phyloP scores from a whole-genome alignment of 2,113 vertebrate genomes.

The Microtus oregoni region DNA sequence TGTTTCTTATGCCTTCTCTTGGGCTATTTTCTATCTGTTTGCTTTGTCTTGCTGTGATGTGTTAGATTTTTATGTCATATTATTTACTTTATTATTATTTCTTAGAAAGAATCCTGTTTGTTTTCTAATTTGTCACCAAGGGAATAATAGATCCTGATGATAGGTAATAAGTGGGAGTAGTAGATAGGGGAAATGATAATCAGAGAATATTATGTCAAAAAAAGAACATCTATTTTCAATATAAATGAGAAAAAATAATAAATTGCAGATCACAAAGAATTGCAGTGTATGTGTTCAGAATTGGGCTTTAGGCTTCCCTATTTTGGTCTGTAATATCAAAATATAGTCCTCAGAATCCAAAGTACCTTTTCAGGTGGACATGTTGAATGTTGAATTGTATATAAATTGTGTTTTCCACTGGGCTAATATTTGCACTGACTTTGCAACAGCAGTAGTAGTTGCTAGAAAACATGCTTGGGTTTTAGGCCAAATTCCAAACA shows the following conservation, averaged over 20 bases:
- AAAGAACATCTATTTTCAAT: not conserved
- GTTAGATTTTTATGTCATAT: not conserved
- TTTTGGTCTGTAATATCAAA: not conserved
- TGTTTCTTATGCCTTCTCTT: too few relatives aligned
- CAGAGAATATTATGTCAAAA: not conserved
- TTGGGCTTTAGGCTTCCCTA: not conserved
- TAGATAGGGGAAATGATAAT: not conserved
- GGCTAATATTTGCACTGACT: not conserved
- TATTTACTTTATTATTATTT: not conserved
- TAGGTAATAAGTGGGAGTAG: not conserved
- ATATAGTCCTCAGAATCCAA: not conserved
- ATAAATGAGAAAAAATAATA: not conserved
- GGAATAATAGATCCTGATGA: too few relatives aligned
- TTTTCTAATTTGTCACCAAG: not conserved
- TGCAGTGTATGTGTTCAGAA: not conserved
- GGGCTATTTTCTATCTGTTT: not conserved
- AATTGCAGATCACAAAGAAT: not conserved
- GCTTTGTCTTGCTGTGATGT: not conserved
- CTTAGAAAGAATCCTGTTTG: not conserved
- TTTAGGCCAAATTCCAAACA: not conserved
- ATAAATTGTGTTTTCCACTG: not conserved
- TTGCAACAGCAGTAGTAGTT: not conserved
- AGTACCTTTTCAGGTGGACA: not conserved
- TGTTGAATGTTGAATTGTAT: not conserved
- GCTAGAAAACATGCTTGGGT: not conserved